A percentile compares a stretch with the other conserved stretches of the same genome.
Conservation (phyloP, 1,140 invertebrate species). For the Tetranychus urticae region DNA sequence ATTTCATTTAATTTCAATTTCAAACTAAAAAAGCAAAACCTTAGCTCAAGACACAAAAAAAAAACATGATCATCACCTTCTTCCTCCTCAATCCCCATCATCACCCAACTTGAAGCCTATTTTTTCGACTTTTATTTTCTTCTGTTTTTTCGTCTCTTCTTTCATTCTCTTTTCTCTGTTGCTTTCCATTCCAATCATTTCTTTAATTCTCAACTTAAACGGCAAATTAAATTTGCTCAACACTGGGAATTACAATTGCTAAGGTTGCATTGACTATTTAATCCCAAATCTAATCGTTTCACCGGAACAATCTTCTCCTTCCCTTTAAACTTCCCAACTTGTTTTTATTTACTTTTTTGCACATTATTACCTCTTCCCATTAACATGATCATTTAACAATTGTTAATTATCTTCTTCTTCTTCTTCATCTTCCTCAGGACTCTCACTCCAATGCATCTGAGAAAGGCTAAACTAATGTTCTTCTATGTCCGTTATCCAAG, state of each 20-base stretch:
- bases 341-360: background rate
- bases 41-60: no score
- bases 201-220: background rate
- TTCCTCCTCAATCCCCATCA: no score
- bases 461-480: conserved; percentile 99
- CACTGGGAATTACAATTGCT: background rate
- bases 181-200: no score
- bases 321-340: background rate
- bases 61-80: no score
- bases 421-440: conserved; percentile 30
- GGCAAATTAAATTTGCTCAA: background rate
- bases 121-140: no score
- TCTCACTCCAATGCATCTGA: conserved; percentile 95
- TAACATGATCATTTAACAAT: background rate
- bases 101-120: no score
- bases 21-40: no score
- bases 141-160: no score
- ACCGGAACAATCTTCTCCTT: background rate
- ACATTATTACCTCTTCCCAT: background rate
- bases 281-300: background rate
- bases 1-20: no score
- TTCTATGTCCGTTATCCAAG: conserved; percentile 98
- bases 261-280: background rate
- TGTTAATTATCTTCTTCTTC: conserved; percentile 8
- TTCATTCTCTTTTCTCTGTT: no score